Base-by-base conservation (phyloP, 2,888 invertebrate species). In the Clusia tigrina region DNA sequence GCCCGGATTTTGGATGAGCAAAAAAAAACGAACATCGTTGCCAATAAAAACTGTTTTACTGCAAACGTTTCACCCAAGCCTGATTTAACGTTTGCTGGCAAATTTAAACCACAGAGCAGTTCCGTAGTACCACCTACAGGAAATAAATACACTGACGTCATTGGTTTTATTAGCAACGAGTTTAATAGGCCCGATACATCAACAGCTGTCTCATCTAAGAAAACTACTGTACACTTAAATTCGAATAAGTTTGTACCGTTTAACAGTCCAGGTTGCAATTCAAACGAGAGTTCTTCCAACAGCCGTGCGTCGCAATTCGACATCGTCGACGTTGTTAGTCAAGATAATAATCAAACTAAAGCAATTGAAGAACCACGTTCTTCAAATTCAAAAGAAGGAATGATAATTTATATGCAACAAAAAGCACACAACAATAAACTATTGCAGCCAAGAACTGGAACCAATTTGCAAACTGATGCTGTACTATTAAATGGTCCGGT, bases 1-100 rank as follows among this genome's bases (percentile, higher is more conserved):
- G 17, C 65, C 25, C 2, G 48, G 6, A 3, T 22, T 9, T 6
- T 48, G 2, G 18, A 22, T 5, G 22, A 18, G 20, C 51, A 65
- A 60, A 60, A n/a, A 26, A 62, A 37, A 56, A 60, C 51, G 42
- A 60, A 37, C 32, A 2, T 58, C 64, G 20, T 48, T 1, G 20
- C 38, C 25, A 54, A 15, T 59, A 42, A 56, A n/a, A n/a, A n/a
- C n/a, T n/a, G n/a, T n/a, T n/a, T n/a, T n/a, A n/a, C n/a, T n/a
- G n/a, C n/a, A n/a, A n/a, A n/a, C n/a, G n/a, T n/a, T n/a, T 54
- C 67, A 51, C 52, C 64, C 18, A 64, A 69, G 46, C 69, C 69
- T 17, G 81, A 83, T 63, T 74, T 83, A 60, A 79, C 82, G 12
- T 83, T 83, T 71, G 73, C 79, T 2, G 83, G 83, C 0, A 78